Evolutionary conservation across 2,888 invertebrate species (phyloP).

Genomic region (Arrhopalites spinosus): DNA sequence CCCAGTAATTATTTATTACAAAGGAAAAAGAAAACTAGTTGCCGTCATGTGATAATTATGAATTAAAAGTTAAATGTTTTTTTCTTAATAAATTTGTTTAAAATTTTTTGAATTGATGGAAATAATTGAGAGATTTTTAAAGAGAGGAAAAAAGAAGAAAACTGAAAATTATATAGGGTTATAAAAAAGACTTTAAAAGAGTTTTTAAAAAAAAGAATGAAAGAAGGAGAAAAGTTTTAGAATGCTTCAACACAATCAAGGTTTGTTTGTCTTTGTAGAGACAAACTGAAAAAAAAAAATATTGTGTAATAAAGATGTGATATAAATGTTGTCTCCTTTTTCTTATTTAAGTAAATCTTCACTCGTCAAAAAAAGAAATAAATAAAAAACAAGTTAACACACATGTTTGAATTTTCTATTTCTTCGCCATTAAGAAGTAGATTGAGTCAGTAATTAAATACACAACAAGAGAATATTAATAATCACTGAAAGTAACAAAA

Average conservation of each 20-base stretch:
- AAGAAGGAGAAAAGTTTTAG: neutral
- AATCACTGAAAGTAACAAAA: neutral
- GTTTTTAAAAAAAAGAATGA: neutral
- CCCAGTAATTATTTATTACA: neutral
- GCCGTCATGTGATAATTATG: neutral
- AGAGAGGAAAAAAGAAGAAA: neutral
- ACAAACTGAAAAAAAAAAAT: conserved; percentile 8
- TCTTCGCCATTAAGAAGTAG: neutral
- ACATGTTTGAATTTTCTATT: conserved; percentile 1
- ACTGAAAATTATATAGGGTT: neutral
- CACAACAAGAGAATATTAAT: neutral
- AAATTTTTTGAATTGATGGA: neutral
- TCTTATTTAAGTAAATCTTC: neutral
- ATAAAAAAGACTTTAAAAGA: neutral
- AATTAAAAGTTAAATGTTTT: neutral
- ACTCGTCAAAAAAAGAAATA: neutral
- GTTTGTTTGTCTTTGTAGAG: neutral
- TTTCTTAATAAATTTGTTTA: neutral
- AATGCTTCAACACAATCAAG: conserved; percentile 28
- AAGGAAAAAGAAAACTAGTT: too few relatives aligned
- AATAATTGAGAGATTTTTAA: neutral
- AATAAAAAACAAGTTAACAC: neutral
- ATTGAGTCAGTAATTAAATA: neutral
- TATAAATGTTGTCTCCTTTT: conserved; percentile 25
- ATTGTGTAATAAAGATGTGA: conserved; percentile 26